phyloP scores from a whole-genome alignment of 2,888 invertebrate genomes.

The Arrhopalites spinosus region DNA sequence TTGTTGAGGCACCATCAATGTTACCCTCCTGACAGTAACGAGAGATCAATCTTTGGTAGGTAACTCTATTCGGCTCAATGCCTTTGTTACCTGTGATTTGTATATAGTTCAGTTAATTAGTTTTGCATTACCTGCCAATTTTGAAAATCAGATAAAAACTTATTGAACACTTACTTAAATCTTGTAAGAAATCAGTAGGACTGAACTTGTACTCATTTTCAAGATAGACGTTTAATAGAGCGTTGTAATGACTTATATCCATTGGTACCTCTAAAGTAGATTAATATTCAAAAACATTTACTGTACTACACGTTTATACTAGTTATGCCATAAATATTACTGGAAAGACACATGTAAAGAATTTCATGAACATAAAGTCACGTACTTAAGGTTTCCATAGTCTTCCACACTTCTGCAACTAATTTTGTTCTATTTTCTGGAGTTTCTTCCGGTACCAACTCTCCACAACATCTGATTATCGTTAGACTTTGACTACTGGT shows the following conservation, averaged over 20 bases:
- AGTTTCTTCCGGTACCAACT: constrained; percentile 76
- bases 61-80: constrained; percentile 82
- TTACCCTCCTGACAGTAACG: constrained; percentile 83
- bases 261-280: constrained; percentile 68
- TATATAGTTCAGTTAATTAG: no score
- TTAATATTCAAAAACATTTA: no score
- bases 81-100: constrained; percentile 67
- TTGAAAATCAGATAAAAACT: no score
- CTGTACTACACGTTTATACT: no score
- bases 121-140: no score
- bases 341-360: no score
- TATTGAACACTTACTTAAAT: constrained; percentile 64
- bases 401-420: constrained; percentile 81
- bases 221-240: constrained; percentile 78
- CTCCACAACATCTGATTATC: constrained; percentile 81
- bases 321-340: no score
- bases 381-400: constrained; percentile 68
- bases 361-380: constrained; percentile 18
- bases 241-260: constrained; percentile 88
- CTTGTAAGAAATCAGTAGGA: constrained; percentile 76
- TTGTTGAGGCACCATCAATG: constrained; percentile 81
- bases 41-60: constrained; percentile 81
- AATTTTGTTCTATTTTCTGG: constrained; percentile 76
- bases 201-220: constrained; percentile 84
- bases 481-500: constrained; percentile 78